Base-by-base conservation (phyloP, 2,113 vertebrate genomes). In the Embiotoca jacksoni region DNA sequence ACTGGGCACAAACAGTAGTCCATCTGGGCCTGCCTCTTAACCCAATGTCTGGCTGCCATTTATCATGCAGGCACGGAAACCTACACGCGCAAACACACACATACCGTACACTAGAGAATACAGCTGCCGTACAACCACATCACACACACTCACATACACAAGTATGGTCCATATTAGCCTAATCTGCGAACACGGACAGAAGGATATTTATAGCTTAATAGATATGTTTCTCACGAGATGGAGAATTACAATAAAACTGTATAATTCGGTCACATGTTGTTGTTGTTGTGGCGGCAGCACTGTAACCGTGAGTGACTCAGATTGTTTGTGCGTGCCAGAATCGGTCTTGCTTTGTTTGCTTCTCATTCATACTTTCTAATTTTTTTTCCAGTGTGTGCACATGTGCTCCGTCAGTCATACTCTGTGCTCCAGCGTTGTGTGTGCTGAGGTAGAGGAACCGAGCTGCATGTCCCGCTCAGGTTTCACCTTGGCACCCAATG, bases 131-230 rank as follows among this genome's bases (percentile, higher is more conserved):
- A 65, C 75, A 69, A 85, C 90, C 88, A 92, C 89, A 89, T 88
- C 87, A 90, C 81, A 92, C 78, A 87, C 61, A 82, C 72, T 75
- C 74, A 77, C 56, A 81, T 85, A 88, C 65, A 79, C 46, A 67
- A 61, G 85, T 82, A 91, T 87, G 89, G 87, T 92, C 90, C 82
- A 83, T 83, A 93, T 93, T 93, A 94, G 74, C 67, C 71, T 61
- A 83, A 78, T 90, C 67, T 88, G 65, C 79, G 86, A 89, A 82
- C 81, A 84, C 81, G 78, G 11, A 76, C 50, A 55, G 36, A 82
- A 62, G 46, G 75, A 82, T 94, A 94, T 93, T 92, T 94, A 91
- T 93, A 92, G 68, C 49, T 49, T 66, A 73, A 87, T 85, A 82
- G 66, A 87, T 90, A 78, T 72, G 89, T 82, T 78, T 86, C 81